Evolutionary conservation across 35 echinoderm and acorn worm species (phyloP), one percentile per base, ranked within the genome.

Genomic region (Apostichopus parvimensis): DNA sequence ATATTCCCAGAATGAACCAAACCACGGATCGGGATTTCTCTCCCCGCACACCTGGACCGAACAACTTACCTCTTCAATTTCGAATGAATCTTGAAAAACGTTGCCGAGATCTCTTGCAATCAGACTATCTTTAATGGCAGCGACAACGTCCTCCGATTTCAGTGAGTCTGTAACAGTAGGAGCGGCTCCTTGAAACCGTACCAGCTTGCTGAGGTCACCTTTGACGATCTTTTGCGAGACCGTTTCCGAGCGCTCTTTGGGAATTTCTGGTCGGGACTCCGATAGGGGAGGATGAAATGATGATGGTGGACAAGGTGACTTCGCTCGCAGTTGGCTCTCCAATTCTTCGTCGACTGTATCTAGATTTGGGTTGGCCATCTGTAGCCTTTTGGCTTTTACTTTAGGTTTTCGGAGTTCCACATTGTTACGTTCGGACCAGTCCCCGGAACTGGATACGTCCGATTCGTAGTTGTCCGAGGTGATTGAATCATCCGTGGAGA

Each of bases 21-120:
- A 45, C 34, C 34, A 45, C 34, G 34, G 34, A 45, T 45, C 34
- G 34, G 34, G 34, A 2, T 45, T 45, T 45, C 34, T 45, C 34
- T 45, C 34, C 34, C 34, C 34, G 2, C 34, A 45, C 34, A 45
- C 34, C 1, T 45, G 34, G 34, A 45, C 34, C 2, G 26, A 81
- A 88, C 2, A 52, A 92, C 92, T 77, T 57, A 85, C 92, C 92
- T 93, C 92, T 34, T 93, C 92, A 53, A 93, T 93, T 76, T 93
- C 92, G 87, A 93, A 93, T 55, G 92, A 93, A 58, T 93, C 92
- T 58, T 93, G 92, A 5, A 79, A 21, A n/a, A 75, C 14, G n/a
- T 75, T 75, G 8, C 55, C 79, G 12, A 53, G 55, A 82, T 53
- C 45, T 34, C 79, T 82, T 54, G 15, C 55, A 53, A 54, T 82